Evolutionary conservation across 2,113 vertebrate genomes (phyloP), one percentile per base, ranked within the genome.

Genomic region (Crotalus viridis): DNA sequence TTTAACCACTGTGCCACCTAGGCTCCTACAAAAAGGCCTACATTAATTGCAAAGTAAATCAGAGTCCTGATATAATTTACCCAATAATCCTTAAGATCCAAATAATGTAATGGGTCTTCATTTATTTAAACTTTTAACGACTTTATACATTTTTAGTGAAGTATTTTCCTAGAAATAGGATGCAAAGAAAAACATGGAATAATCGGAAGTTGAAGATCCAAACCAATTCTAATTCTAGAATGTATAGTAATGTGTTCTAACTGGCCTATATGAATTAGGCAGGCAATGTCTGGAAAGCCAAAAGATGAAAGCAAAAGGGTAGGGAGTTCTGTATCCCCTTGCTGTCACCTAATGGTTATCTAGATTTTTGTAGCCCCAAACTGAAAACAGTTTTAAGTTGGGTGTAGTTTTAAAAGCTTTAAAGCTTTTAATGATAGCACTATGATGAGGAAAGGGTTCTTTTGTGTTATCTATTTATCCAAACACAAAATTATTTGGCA

Each of bases 401-500:
- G 0, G 9, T 28, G 24, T 61, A 97, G 95, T 95, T 96, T 96
- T 97, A 95, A 97, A 97, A 97, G 96, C 93, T 87, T 96, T 97
- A 97, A 96, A 97, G 96, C 93, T 85, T 96, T 97, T 97, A 98
- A 98, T 96, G 97, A 97, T 97, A 98, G 96, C 95, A 98, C 96
- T 96, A 97, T 97, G 97, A 97, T 96, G 96, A 97, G 95, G 96
- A 97, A 96, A 98, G 97, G 96, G 97, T 98, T 98, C 96, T 97
- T 97, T 97, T 97, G 97, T 96, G 97, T 98, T 98, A 98, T 98
- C 98, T 98, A 98, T 98, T 97, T 98, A 98, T 98, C 97, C 97
- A 98, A 91, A 98, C 97, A 96, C 97, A 97, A 98, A 98, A 98
- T 98, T 98, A 98, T 98, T 98, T 98, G 97, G 97, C 98, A 98